phyloP scores from a whole-genome alignment of 2,797 vertebrate species.

The Sebastes nivosus region DNA sequence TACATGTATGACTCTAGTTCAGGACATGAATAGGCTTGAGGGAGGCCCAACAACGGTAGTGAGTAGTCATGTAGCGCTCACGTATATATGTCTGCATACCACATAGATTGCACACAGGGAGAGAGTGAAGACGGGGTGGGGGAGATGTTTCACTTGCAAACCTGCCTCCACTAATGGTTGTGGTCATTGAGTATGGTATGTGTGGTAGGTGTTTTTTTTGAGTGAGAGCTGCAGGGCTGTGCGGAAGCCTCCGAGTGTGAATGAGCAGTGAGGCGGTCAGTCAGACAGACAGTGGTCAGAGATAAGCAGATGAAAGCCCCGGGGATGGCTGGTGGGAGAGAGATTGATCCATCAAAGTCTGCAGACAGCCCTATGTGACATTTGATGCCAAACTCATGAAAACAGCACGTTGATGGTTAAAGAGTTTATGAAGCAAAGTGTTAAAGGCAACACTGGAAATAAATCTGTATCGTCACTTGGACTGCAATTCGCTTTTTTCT shows the following conservation, averaged over 20 bases:
- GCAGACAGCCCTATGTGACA: conserved; percentile 68
- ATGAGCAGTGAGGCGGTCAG: conserved; percentile 76
- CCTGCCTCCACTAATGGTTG: conserved; percentile 36
- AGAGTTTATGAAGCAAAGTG: conserved; percentile 7
- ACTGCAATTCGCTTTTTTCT: background rate
- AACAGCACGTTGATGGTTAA: conserved; percentile 41
- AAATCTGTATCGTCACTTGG: background rate
- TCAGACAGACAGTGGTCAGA: conserved; percentile 81
- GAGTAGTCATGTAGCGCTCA: conserved; percentile 1
- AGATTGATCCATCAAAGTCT: conserved; percentile 81
- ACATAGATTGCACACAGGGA: background rate
- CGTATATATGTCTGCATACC: conserved; percentile 19
- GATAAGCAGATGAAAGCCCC: conserved; percentile 81
- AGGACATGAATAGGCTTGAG: conserved; percentile 52
- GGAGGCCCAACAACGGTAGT: conserved; percentile 12
- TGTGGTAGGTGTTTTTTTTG: conserved; percentile 15
- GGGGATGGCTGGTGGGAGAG: conserved; percentile 74
- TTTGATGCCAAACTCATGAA: conserved; percentile 70
- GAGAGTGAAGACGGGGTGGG: background rate
- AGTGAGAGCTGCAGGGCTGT: conserved; percentile 61
- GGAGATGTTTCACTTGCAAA: conserved; percentile 28
- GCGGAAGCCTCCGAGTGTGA: conserved; percentile 66
- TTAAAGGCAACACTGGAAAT: conserved; percentile 24
- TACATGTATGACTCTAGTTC: conserved; percentile 43
- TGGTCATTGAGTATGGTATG: conserved; percentile 58